Base-by-base conservation (phyloP, 2,888 invertebrate species). In the Leptogaster cylindrica region DNA sequence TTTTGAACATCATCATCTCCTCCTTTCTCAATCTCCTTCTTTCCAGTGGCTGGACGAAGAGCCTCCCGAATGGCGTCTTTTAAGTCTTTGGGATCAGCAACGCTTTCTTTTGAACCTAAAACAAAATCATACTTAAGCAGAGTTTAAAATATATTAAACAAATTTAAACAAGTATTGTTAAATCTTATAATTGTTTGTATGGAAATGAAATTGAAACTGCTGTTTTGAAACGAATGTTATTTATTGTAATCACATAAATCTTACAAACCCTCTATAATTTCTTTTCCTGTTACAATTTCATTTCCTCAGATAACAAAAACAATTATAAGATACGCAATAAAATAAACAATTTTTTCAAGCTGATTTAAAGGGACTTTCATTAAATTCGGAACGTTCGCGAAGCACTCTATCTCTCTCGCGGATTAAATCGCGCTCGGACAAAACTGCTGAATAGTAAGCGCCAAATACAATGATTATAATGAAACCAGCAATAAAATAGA, bases 51-150 rank as follows among this genome's bases (percentile, higher is more conserved):
- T 8, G 41, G 4, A 1, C 61, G 44, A 68, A 89, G 77, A 16
- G 86, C 88, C 76, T 84, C 82, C 73, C 85, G 85, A 69, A 89
- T 84, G 4, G 87, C 84, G 70, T 88, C 84, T 72, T 89, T 83
- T 72, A 88, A 75, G 68, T 85, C 81, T 48, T 85, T 80, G 5
- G 86, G 85, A 72, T 86, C 87, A 28, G 82, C 80, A 74, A 85
- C 83, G 71, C 85, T 85, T 72, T 84, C 78, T 81, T 88, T 89
- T 73, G 84, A 86, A 79, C 89, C 89, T 89, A 82, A 71, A 81
- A 46, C 7, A 46, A 23, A 10, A 23, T 4, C n/a, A 5, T 23
- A 7, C 5, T 18, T 46, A n/a, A 81, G n/a, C n/a, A n/a, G n/a
- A n/a, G n/a, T n/a, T n/a, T n/a, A n/a, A n/a, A n/a, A n/a, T n/a